phyloP scores from a whole-genome alignment of 1,140 invertebrate species.

The Galleria mellonella region DNA sequence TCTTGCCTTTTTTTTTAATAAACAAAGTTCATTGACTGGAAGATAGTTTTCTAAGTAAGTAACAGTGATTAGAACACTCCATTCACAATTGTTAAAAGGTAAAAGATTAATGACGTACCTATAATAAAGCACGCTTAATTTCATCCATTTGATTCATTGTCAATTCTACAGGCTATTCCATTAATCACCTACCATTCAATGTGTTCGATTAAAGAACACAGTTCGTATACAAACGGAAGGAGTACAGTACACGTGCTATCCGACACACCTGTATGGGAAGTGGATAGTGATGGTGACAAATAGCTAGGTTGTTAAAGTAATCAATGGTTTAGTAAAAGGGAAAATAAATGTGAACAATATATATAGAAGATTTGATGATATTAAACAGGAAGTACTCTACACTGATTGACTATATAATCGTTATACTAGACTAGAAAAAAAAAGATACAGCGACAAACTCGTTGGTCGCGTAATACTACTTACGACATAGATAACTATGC shows the following conservation, averaged over 20 bases:
- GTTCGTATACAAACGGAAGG: too few species aligned
- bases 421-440: too few species aligned
- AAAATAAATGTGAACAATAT: too few species aligned
- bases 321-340: not conserved
- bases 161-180: not conserved
- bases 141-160: constrained; percentile 4
- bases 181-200: not conserved
- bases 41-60: not conserved
- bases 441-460: too few species aligned
- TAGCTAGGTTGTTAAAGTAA: not conserved
- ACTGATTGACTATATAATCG: too few species aligned
- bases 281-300: constrained; percentile 11
- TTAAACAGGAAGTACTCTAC: too few species aligned
- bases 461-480: too few species aligned
- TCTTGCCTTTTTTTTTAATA: not conserved
- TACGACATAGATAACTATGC: too few species aligned
- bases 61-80: not conserved
- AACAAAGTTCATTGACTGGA: not conserved
- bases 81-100: not conserved
- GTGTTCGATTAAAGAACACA: too few species aligned
- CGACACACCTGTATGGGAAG: constrained; percentile 44
- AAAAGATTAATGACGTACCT: constrained; percentile 1
- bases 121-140: constrained; percentile 6
- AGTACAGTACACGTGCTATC: constrained; percentile 27
- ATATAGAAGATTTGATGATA: too few species aligned